A percentile compares a stretch with the other conserved stretches of the same genome.
These are phyloP conservation scores for Polyergus mexicanus DNA, from an alignment of 1,140 invertebrate genomes.

Conservation along the genomic window DNA sequence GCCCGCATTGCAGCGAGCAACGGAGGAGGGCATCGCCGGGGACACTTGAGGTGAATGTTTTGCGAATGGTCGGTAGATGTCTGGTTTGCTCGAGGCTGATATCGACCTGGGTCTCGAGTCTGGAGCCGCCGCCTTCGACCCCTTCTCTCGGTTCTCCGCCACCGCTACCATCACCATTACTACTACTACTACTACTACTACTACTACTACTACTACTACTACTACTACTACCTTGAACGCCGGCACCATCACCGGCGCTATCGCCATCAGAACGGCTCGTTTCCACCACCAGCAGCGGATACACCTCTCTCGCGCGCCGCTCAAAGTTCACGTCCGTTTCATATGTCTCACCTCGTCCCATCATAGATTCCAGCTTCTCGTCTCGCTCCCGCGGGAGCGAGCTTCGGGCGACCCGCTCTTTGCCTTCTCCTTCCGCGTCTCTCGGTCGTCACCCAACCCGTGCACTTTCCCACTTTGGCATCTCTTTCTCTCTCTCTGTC, in stretches of 20 bases:
- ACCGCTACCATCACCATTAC: conserved; percentile 29
- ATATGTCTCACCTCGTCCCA: conserved; percentile 82
- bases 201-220: no score
- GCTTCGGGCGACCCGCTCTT: conserved; percentile 70
- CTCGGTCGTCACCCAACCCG: conserved; percentile 40
- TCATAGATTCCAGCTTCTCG: conserved; percentile 75
- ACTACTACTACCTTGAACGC: neutral
- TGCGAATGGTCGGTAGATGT: conserved; percentile 87
- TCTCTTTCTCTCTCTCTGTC: conserved; percentile 22
- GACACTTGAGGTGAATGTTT: conserved; percentile 87
- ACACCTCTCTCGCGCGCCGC: conserved; percentile 70
- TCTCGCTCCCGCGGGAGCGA: conserved; percentile 72
- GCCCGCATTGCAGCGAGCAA: conserved; percentile 68
- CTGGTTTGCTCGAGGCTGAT: conserved; percentile 86
- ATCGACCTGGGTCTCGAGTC: conserved; percentile 84
- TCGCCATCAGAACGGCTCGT: conserved; percentile 72
- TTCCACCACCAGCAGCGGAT: conserved; percentile 59
- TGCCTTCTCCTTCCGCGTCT: conserved; percentile 45
- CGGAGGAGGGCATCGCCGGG: conserved; percentile 78
- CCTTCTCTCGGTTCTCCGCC: conserved; percentile 47
- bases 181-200: no score
- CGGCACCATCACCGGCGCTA: conserved; percentile 52
- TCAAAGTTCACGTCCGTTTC: conserved; percentile 84
- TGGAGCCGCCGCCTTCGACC: conserved; percentile 80
- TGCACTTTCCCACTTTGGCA: conserved; percentile 20